These are phyloP conservation scores for Gasterosteus aculeatus DNA, from an alignment of 2,113 vertebrate genomes.

Conservation along the genomic window DNA sequence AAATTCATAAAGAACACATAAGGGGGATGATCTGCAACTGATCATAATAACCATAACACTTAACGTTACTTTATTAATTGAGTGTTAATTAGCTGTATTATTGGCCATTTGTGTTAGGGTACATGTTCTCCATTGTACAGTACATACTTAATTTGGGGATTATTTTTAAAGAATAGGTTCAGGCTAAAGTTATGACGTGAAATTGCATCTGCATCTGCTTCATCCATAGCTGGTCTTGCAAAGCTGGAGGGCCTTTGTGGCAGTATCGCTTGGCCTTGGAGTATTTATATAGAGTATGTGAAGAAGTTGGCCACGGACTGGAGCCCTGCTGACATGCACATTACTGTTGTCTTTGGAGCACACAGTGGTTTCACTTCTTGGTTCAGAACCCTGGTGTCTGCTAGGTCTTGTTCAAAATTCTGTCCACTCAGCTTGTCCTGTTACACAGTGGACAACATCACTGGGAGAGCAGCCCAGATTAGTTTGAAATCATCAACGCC, in stretches of 20 bases:
- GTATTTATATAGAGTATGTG: background rate
- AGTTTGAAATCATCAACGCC: too few species aligned
- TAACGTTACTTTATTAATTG: background rate
- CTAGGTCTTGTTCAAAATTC: slow-evolving; percentile 7
- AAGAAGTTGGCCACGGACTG: background rate
- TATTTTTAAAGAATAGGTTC: background rate
- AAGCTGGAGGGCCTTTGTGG: background rate
- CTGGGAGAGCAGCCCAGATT: too few species aligned
- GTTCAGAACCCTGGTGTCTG: background rate
- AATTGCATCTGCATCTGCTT: background rate
- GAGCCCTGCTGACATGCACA: slow-evolving; percentile 8
- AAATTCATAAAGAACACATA: background rate
- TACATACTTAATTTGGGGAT: background rate
- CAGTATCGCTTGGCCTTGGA: background rate
- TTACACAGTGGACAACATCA: background rate
- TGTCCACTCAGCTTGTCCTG: slow-evolving; percentile 13
- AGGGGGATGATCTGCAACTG: background rate
- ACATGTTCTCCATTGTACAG: background rate
- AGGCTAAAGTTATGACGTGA: background rate
- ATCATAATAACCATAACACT: background rate
- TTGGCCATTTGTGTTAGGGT: background rate
- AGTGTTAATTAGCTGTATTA: background rate
- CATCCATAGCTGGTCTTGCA: background rate
- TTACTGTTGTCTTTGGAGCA: slow-evolving; percentile 1
- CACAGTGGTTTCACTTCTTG: slow-evolving; percentile 37